Percentiles rank a stretch among this genome's conserved stretches.
Conservation (phyloP, 1,140 invertebrate genomes). For the Lutraria rhynchaena region DNA sequence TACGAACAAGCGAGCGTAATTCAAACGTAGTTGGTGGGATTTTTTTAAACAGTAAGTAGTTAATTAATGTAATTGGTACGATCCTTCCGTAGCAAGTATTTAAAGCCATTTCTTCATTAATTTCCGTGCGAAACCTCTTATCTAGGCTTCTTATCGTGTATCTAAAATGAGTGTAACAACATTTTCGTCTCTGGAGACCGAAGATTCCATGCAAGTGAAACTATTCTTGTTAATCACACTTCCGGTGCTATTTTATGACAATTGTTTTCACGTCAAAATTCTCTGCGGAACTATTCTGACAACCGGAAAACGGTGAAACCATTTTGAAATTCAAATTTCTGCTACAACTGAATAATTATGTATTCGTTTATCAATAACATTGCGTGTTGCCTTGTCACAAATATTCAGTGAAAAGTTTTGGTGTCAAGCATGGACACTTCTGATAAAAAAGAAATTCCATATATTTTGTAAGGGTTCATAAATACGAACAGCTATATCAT, state of each 20-base stretch:
- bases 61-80: slow-evolving; percentile 23
- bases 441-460: no score
- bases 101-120: slow-evolving; percentile 28
- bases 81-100: slow-evolving; percentile 6
- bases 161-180: slow-evolving; percentile 37
- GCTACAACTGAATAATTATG: slow-evolving; percentile 49
- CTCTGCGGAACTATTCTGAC: slow-evolving; percentile 52
- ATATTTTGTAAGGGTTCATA: no score
- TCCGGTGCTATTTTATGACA: slow-evolving; percentile 53
- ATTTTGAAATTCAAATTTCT: slow-evolving; percentile 60
- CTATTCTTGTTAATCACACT: slow-evolving; percentile 47
- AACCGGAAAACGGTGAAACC: slow-evolving; percentile 42
- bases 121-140: slow-evolving; percentile 22
- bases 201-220: slow-evolving; percentile 35
- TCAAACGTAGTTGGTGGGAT: no score
- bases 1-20: no score
- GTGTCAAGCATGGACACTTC: no score
- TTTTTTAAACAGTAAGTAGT: background rate
- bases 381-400: slow-evolving; percentile 34
- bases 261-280: slow-evolving; percentile 58
- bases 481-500: no score
- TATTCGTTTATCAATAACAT: slow-evolving; percentile 51
- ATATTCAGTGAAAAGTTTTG: background rate
- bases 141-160: slow-evolving; percentile 32
- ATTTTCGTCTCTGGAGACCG: slow-evolving; percentile 34